phyloP scores from a whole-genome alignment of 2,888 invertebrate genomes.

The Troilus luridus region DNA sequence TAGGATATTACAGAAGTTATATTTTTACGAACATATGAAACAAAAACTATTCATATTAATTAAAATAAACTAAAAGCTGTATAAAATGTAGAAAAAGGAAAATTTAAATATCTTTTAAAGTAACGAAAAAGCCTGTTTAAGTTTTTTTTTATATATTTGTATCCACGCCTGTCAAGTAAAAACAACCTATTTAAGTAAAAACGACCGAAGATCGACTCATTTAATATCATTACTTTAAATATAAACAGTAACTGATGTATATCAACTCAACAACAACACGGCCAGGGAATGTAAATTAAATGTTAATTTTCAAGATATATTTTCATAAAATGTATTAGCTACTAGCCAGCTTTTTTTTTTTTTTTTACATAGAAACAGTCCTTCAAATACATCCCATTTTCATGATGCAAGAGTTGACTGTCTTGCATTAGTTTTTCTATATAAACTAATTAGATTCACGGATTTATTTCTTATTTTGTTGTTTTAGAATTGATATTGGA shows the following conservation, averaged over 20 bases:
- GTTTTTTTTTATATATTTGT: too few species aligned
- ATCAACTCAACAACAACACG: background rate
- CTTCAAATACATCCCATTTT: slow-evolving; percentile 5
- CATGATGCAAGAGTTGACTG: slow-evolving; percentile 27
- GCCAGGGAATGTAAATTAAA: background rate
- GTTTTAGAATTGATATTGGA: background rate
- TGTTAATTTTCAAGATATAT: slow-evolving; percentile 12
- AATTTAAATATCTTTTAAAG: too few species aligned
- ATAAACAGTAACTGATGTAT: background rate
- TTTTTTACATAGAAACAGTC: background rate
- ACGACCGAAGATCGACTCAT: too few species aligned
- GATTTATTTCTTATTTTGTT: slow-evolving; percentile 10
- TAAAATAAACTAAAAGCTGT: too few species aligned
- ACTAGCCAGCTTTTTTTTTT: background rate
- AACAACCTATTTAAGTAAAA: too few species aligned
- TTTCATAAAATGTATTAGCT: background rate
- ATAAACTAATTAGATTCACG: background rate
- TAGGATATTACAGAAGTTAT: too few species aligned
- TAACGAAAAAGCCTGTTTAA: too few species aligned
- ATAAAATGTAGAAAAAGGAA: too few species aligned
- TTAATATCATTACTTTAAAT: background rate
- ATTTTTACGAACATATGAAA: too few species aligned
- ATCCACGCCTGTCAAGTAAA: too few species aligned
- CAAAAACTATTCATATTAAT: too few species aligned
- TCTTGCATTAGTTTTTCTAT: background rate